Evolutionary conservation across 1,140 invertebrate species (phyloP).

Genomic region (Plutomurus gul): DNA sequence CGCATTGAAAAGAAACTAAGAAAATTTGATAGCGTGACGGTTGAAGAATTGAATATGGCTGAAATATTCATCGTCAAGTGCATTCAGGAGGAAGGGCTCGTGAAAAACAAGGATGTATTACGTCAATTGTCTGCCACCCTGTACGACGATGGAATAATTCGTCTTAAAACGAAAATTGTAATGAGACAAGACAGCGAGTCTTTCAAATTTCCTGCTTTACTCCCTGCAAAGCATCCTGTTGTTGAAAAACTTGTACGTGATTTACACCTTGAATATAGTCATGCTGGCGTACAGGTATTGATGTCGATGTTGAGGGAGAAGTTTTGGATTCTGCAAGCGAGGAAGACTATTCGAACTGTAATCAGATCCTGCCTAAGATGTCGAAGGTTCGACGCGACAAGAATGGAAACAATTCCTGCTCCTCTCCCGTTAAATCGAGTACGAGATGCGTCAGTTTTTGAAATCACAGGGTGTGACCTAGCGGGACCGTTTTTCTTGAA

Average conservation of each 20-base stretch:
- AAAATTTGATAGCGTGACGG: too few relatives aligned
- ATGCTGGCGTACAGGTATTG: constrained; percentile 39
- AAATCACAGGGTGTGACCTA: constrained; percentile 46
- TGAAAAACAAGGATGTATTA: too few relatives aligned
- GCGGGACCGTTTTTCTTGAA: constrained; percentile 51
- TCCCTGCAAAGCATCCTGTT: constrained; percentile 48
- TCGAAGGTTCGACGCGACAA: background rate
- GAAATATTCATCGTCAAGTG: too few relatives aligned
- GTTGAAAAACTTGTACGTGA: constrained; percentile 51
- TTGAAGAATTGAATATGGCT: too few relatives aligned
- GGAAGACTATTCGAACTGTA: constrained; percentile 28
- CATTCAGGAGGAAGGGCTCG: too few relatives aligned
- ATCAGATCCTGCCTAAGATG: constrained; percentile 40
- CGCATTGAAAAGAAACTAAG: too few relatives aligned
- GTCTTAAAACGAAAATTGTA: background rate
- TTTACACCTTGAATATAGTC: constrained; percentile 42
- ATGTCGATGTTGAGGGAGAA: constrained; percentile 46
- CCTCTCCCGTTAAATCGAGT: constrained; percentile 43
- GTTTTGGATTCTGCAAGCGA: constrained; percentile 53
- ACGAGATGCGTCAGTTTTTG: constrained; percentile 38
- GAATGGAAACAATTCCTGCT: constrained; percentile 6
- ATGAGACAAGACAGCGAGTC: background rate
- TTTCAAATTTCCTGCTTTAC: constrained; percentile 48
- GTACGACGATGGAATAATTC: background rate
- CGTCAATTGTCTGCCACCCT: background rate